Conservation (phyloP, 2,888 invertebrate species). For the Desoria tigrina region DNA sequence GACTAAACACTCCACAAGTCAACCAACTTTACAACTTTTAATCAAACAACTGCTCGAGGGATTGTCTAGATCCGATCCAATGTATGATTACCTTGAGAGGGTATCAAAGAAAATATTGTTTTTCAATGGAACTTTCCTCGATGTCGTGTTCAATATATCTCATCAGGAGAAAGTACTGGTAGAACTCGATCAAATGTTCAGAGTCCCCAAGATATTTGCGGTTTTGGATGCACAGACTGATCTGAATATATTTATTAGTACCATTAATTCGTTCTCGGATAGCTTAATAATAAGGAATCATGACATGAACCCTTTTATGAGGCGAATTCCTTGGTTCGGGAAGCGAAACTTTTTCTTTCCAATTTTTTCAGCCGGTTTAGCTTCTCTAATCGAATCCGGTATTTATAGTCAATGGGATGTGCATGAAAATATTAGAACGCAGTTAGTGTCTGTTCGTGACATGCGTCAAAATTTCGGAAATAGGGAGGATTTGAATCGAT, state of each 20-base stretch:
- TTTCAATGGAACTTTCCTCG: not conserved
- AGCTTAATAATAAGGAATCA: not conserved
- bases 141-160: not conserved
- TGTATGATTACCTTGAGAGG: not conserved
- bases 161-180: not conserved
- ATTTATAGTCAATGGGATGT: slow-evolving; percentile 13
- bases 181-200: not conserved
- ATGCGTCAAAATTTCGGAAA: too few species aligned
- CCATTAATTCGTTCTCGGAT: not conserved
- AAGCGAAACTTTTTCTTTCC: slow-evolving; percentile 8
- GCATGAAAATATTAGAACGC: too few species aligned
- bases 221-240: not conserved
- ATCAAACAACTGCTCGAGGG: not conserved
- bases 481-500: too few species aligned
- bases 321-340: slow-evolving; percentile 11
- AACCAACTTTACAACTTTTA: too few species aligned
- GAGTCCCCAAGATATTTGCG: not conserved
- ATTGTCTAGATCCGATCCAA: not conserved
- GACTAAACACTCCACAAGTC: too few species aligned
- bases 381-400: not conserved
- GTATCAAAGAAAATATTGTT: not conserved
- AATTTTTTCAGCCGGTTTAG: not conserved
- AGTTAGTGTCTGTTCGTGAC: too few species aligned
- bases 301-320: slow-evolving; percentile 2
- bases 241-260: not conserved